Evolutionary conservation across 2,888 invertebrate species (phyloP).

Genomic region (Cerastoderma edule): DNA sequence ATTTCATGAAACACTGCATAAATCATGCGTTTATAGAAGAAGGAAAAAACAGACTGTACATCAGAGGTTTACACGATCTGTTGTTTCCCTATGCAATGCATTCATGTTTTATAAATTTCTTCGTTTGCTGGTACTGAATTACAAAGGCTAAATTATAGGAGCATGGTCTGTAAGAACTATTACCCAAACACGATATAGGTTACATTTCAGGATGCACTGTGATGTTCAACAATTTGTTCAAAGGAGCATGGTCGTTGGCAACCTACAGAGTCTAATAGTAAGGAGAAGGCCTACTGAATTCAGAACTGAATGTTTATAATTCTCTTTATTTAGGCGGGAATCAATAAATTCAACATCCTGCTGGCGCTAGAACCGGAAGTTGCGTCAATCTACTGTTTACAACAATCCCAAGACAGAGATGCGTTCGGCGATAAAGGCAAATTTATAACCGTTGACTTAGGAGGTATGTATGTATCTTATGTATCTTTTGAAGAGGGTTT

Average conservation of each 20-base stretch:
- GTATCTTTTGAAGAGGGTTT: too few relatives aligned
- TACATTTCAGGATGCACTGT: too few relatives aligned
- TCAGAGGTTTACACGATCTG: too few relatives aligned
- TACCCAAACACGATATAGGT: too few relatives aligned
- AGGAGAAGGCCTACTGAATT: neutral
- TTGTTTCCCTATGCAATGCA: too few relatives aligned
- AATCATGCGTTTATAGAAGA: too few relatives aligned
- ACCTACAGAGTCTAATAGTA: neutral
- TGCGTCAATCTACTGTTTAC: conserved; percentile 14
- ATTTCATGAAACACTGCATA: too few relatives aligned
- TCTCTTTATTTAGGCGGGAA: neutral
- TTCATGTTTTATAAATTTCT: too few relatives aligned
- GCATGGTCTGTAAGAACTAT: too few relatives aligned
- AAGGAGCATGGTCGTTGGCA: neutral
- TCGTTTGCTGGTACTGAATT: too few relatives aligned
- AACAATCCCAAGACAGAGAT: neutral
- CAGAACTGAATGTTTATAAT: neutral
- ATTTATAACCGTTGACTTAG: neutral
- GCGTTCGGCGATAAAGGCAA: neutral
- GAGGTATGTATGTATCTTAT: neutral
- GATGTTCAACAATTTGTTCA: neutral
- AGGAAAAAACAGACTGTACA: too few relatives aligned
- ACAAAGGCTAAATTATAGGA: neutral
- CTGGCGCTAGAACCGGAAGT: conserved; percentile 17
- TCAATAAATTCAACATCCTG: conserved; percentile 1